Conservation (phyloP, 1,140 invertebrate genomes). For the Augochlora pura region DNA sequence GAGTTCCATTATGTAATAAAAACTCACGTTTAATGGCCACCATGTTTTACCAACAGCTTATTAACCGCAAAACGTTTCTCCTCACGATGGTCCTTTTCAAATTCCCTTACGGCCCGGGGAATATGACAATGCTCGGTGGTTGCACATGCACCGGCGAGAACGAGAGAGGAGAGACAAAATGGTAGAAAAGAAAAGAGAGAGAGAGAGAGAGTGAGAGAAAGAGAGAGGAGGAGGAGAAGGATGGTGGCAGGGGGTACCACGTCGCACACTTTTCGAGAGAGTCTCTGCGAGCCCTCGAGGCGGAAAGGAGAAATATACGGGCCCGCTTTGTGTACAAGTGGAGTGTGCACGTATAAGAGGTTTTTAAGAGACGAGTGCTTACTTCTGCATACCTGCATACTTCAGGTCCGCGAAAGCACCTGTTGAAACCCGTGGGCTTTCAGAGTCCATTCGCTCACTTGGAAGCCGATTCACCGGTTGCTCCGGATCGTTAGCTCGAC, state of each 20-base stretch:
- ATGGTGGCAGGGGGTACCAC: conserved; percentile 1
- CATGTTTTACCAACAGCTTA: conserved; percentile 72
- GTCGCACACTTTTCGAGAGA: conserved; percentile 60
- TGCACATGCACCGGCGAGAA: conserved; percentile 38
- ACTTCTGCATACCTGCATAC: conserved; percentile 75
- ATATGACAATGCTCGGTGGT: conserved; percentile 49
- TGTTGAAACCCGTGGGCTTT: conserved; percentile 70
- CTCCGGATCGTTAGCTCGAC: conserved; percentile 1
- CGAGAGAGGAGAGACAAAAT: conserved; percentile 19
- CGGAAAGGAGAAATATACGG: conserved; percentile 73
- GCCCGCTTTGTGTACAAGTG: conserved; percentile 69
- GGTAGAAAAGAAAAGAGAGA: conserved; percentile 1
- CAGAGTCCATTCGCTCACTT: conserved; percentile 58
- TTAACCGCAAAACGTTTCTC: conserved; percentile 67
- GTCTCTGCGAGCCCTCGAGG: conserved; percentile 65
- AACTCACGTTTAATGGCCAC: conserved; percentile 70
- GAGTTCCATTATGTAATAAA: conserved; percentile 50
- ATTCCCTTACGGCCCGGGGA: conserved; percentile 50
- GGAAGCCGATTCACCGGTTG: conserved; percentile 54
- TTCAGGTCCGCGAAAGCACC: conserved; percentile 72
- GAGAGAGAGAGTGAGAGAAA: conserved; percentile 8
- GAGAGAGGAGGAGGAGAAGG: background rate
- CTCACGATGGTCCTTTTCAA: conserved; percentile 50
- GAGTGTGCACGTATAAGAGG: conserved; percentile 71
- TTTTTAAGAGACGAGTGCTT: conserved; percentile 72